phyloP scores from a whole-genome alignment of 2,113 vertebrate species.

The Xyliphius kryptos region DNA sequence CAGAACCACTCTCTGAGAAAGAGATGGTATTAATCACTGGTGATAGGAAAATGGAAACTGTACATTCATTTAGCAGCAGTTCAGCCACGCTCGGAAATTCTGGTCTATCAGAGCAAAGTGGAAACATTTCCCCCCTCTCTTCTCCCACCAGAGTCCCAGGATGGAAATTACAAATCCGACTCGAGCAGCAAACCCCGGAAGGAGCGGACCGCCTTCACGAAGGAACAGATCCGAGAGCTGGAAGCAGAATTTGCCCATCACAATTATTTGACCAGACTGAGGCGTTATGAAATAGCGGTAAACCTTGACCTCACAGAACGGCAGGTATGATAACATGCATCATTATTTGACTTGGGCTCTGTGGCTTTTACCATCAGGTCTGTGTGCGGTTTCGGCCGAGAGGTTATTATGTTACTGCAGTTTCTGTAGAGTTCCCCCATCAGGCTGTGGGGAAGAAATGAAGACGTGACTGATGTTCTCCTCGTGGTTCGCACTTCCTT shows the following conservation, averaged over 20 bases:
- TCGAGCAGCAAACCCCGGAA: constrained; percentile 96
- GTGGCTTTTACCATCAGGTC: constrained; percentile 39
- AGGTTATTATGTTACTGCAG: constrained; percentile 63
- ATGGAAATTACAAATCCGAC: constrained; percentile 94
- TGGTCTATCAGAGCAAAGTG: constrained; percentile 34
- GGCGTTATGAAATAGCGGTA: constrained; percentile 95
- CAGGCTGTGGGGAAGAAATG: constrained; percentile 46
- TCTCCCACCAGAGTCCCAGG: constrained; percentile 83
- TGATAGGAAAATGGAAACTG: constrained; percentile 12
- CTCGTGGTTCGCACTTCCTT: constrained; percentile 60
- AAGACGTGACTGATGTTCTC: constrained; percentile 53
- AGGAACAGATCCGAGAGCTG: constrained; percentile 96
- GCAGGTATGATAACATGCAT: constrained; percentile 73
- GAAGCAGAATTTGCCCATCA: constrained; percentile 98
- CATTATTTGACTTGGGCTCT: constrained; percentile 29
- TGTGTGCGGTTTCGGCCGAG: constrained; percentile 42
- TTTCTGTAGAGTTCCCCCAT: constrained; percentile 53
- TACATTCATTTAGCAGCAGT: neutral
- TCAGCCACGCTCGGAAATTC: constrained; percentile 5
- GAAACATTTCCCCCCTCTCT: constrained; percentile 23
- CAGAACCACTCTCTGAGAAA: neutral
- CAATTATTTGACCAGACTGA: constrained; percentile 95
- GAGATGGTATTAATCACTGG: neutral
- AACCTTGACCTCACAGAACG: constrained; percentile 97
- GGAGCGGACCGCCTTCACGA: constrained; percentile 97